Conservation (phyloP, 1,140 invertebrate genomes). For the Mylabris phalerata region DNA sequence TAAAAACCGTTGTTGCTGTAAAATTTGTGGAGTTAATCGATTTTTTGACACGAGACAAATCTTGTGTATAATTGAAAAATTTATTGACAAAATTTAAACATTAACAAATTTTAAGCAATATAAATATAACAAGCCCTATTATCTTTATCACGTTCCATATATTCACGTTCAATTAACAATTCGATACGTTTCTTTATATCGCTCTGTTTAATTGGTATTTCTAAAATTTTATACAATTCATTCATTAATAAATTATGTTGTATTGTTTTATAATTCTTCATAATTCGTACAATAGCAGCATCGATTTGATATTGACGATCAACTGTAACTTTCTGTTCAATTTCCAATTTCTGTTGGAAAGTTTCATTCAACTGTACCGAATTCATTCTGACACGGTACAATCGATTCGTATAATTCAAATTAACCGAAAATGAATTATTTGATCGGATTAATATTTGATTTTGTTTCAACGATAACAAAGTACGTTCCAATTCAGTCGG, state of each 20-base stretch:
- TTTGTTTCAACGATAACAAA: slow-evolving; percentile 73
- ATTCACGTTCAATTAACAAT: slow-evolving; percentile 35
- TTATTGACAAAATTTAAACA: too few species aligned
- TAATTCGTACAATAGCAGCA: slow-evolving; percentile 96
- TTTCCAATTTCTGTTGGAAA: slow-evolving; percentile 50
- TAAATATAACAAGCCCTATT: slow-evolving; percentile 33
- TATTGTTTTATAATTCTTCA: slow-evolving; percentile 95
- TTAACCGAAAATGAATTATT: slow-evolving; percentile 70
- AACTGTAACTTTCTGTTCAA: slow-evolving; percentile 94
- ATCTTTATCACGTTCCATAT: slow-evolving; percentile 33
- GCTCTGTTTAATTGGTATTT: slow-evolving; percentile 83
- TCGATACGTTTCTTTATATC: slow-evolving; percentile 37
- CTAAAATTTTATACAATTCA: slow-evolving; percentile 92
- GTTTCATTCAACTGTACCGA: slow-evolving; percentile 99
- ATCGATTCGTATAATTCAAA: slow-evolving; percentile 84
- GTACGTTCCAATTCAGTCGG: slow-evolving; percentile 86
- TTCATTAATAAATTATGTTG: slow-evolving; percentile 91
- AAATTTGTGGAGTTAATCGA: too few species aligned
- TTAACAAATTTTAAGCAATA: slow-evolving; percentile 25
- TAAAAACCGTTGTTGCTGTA: too few species aligned
- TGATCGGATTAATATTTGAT: background rate
- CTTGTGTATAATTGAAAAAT: too few species aligned
- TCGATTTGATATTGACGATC: slow-evolving; percentile 99
- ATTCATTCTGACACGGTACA: slow-evolving; percentile 97
- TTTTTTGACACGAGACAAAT: too few species aligned